phyloP scores from a whole-genome alignment of 1,140 invertebrate species.

The Papilio glaucus region DNA sequence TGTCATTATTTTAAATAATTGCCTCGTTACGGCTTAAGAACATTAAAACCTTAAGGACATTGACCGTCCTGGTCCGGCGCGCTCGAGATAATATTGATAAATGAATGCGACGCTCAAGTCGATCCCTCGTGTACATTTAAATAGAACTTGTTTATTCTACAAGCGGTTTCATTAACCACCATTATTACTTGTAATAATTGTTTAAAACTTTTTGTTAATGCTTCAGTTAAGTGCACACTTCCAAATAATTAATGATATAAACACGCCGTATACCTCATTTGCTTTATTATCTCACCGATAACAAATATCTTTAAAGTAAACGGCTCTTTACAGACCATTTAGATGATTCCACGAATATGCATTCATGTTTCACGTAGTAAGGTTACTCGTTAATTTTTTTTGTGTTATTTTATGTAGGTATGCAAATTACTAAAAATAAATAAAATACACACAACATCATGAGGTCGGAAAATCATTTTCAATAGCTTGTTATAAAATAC shows the following conservation, averaged over 20 bases:
- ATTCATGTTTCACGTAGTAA: neutral
- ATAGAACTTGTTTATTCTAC: slow-evolving; percentile 28
- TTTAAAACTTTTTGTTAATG: slow-evolving; percentile 19
- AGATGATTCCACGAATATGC: neutral
- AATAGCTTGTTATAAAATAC: neutral
- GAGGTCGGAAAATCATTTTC: neutral
- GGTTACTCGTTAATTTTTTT: neutral
- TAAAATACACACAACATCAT: neutral
- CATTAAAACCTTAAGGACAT: slow-evolving; percentile 52
- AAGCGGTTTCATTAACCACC: slow-evolving; percentile 17
- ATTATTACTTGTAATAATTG: slow-evolving; percentile 33
- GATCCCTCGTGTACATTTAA: slow-evolving; percentile 11
- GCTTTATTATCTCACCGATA: neutral
- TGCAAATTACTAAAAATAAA: neutral
- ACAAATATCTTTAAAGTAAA: neutral
- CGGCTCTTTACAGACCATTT: neutral
- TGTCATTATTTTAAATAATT: slow-evolving; percentile 1
- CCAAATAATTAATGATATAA: slow-evolving; percentile 5
- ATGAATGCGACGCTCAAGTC: slow-evolving; percentile 38
- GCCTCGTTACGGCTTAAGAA: slow-evolving; percentile 22
- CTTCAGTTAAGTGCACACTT: slow-evolving; percentile 22
- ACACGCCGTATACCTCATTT: neutral
- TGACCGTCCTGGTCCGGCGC: slow-evolving; percentile 57
- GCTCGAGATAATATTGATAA: slow-evolving; percentile 47
- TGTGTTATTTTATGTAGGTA: neutral